These are phyloP conservation scores for Lophochroa leadbeateri DNA, from an alignment of 2,113 vertebrate species.

Conservation along the genomic window DNA sequence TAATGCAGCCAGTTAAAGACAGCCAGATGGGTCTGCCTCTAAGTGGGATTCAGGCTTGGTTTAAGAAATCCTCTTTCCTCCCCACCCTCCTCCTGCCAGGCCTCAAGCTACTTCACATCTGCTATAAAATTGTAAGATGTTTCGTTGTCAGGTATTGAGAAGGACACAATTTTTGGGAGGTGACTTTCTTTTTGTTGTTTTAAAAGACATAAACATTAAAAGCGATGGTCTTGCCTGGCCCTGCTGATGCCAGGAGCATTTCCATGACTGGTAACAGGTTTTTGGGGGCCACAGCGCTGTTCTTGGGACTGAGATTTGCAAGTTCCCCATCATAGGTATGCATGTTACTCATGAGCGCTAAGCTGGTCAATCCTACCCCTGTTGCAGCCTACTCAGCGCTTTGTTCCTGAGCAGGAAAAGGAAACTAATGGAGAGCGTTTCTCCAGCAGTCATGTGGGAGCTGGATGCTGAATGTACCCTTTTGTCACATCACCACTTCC, in stretches of 20 bases:
- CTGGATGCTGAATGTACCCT: not conserved
- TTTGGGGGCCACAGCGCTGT: not conserved
- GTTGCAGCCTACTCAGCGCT: too few species aligned
- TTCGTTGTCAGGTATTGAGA: not conserved
- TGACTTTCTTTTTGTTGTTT: not conserved
- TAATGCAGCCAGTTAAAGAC: not conserved
- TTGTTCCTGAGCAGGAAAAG: not conserved
- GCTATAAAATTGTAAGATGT: not conserved
- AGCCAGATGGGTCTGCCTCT: not conserved
- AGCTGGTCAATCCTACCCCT: not conserved
- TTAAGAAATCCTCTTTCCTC: not conserved
- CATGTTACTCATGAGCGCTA: fast-evolving
- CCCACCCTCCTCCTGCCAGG: not conserved
- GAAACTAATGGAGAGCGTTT: not conserved
- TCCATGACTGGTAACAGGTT: not conserved
- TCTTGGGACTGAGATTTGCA: not conserved
- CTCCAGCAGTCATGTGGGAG: not conserved
- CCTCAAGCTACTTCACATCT: not conserved
- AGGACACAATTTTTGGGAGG: not conserved
- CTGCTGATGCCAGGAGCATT: not conserved
- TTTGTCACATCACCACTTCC: not conserved
- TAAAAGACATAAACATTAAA: not conserved
- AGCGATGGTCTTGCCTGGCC: not conserved
- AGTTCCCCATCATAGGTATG: not conserved
- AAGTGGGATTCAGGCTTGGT: not conserved